Conservation (phyloP, 2,797 vertebrate genomes). For the Oreonectes daqikongensis region DNA sequence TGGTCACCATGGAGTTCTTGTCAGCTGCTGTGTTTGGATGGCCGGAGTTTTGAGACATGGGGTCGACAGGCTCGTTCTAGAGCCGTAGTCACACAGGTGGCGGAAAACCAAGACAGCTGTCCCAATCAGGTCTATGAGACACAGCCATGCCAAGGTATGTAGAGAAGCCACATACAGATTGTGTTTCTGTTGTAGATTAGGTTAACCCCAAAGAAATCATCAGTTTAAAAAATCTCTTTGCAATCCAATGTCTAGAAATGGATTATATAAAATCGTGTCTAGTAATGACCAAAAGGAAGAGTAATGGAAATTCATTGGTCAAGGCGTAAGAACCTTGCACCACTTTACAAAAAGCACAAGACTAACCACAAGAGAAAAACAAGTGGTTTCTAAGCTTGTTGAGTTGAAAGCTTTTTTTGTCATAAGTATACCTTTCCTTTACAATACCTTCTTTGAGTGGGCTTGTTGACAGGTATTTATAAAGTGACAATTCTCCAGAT, state of each 20-base stretch:
- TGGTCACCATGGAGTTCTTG: slow-evolving; percentile 87
- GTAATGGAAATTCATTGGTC: too few relatives aligned
- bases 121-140: slow-evolving; percentile 79
- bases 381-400: too few relatives aligned
- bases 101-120: slow-evolving; percentile 77
- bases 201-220: too few relatives aligned
- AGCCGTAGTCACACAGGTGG: slow-evolving; percentile 75
- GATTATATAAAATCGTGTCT: too few relatives aligned
- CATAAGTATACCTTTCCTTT: not conserved
- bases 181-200: too few relatives aligned
- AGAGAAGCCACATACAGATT: not conserved
- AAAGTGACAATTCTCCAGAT: not conserved
- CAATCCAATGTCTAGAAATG: too few relatives aligned
- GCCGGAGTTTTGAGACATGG: slow-evolving; percentile 78
- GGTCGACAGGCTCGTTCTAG: slow-evolving; percentile 83
- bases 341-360: not conserved
- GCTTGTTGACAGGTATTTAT: not conserved
- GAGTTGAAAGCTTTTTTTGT: not conserved
- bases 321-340: not conserved
- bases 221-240: too few relatives aligned
- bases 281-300: too few relatives aligned
- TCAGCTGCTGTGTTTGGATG: slow-evolving; percentile 83
- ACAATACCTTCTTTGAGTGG: not conserved
- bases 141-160: slow-evolving; percentile 78
- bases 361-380: not conserved